Percentiles rank a stretch among this genome's conserved stretches.
phyloP scores from a whole-genome alignment of 2,113 vertebrate genomes.

The Alectura lathami region DNA sequence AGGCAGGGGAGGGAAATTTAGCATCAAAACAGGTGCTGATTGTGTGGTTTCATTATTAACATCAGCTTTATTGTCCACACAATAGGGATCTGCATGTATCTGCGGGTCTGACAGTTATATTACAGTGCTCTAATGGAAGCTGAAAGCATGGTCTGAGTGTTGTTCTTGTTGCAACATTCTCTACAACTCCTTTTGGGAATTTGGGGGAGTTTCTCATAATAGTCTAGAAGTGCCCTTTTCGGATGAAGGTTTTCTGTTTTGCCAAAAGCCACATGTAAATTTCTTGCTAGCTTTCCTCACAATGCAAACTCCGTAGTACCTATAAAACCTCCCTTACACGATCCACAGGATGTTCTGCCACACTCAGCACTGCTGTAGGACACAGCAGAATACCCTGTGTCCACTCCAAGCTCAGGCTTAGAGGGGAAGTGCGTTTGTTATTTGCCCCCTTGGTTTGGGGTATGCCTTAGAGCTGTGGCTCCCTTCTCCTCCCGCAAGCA shows the following conservation, averaged over 20 bases:
- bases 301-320: neutral
- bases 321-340: neutral
- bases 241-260: neutral
- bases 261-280: neutral
- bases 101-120: neutral
- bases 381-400: neutral
- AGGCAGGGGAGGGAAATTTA: neutral
- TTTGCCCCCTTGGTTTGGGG: neutral
- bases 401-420: neutral
- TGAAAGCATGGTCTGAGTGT: neutral
- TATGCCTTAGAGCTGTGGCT: neutral
- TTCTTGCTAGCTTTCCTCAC: neutral
- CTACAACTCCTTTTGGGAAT: neutral
- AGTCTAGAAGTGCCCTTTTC: neutral
- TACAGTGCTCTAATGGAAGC: neutral
- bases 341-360: neutral
- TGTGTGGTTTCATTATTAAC: neutral
- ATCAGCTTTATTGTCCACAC: accelerated
- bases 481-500: neutral
- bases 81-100: neutral
- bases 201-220: neutral
- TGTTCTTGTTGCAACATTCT: neutral
- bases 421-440: neutral
- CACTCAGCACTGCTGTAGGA: neutral
- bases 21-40: neutral